Evolutionary conservation across 1,140 invertebrate species (phyloP), one percentile per base, ranked within the genome.

Genomic region (Grapholita molesta): DNA sequence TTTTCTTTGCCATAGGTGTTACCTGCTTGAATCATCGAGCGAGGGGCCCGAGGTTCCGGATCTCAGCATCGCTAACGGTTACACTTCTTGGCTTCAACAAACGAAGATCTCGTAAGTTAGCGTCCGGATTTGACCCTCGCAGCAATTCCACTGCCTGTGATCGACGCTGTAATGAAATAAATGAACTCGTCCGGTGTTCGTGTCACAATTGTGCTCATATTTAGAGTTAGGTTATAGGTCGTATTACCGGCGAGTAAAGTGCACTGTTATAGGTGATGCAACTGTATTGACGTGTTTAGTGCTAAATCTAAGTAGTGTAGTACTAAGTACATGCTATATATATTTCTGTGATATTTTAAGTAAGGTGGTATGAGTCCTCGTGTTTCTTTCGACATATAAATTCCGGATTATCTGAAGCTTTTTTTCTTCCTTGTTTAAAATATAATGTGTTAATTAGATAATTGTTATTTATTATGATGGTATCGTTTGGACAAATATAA

Each of bases 91-190:
- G 48, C 48, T 11, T 21, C 21, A 24, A 23, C 18, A 57, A 15
- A 15, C 25, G 2, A 75, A 78, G 74, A 76, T 69, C 70, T 55
- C 25, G 18, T 67, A 52, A 70, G 61, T 65, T 64, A 61, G 61
- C 25, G 66, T 66, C 77, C 72, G 55, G 66, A 69, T 75, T 66
- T 73, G 71, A 55, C 67, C 70, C 77, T 80, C 82, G 86, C 86
- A 84, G 82, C 84, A 82, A 73, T 61, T 61, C 25, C 80, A 83
- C 85, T 85, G 86, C 86, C 85, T 87, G 85, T 88, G 86, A 88
- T 85, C 78, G 78, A 80, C 85, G 75, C 83, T 69, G 15, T 79
- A 79, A 88, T 87, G 80, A 80, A 85, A 79, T 85, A 87, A 90
- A 87, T 86, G 76, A 79, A 76, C 71, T 83, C 82, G 78, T 89